Evolutionary conservation across 2,797 vertebrate genomes (phyloP), one percentile per base, ranked within the genome.

Genomic region (Miichthys miiuy): DNA sequence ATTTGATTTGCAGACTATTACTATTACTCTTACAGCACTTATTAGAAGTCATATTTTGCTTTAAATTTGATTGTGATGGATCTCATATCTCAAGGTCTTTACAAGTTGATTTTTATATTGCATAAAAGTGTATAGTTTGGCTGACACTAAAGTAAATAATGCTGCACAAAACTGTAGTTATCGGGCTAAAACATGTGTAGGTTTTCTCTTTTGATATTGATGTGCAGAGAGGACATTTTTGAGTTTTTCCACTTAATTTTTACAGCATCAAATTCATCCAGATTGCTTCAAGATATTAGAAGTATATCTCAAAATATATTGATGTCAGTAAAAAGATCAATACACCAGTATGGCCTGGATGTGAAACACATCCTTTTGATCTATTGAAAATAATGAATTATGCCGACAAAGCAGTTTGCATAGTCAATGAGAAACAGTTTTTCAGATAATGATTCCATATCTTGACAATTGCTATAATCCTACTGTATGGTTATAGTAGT

Each of bases 341-440:
- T 5, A 34, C 56, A 52, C 21, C 9, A 57, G 47, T 56, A 44
- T 62, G 50, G 25, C 56, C 50, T 42, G 16, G 27, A 20, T 47
- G 41, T 46, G 30, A 64, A 60, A 8, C 20, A 11, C 38, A 51
- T 17, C 10, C 38, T 71, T 25, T 47, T 51, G 51, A 65, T 51
- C 52, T 60, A 50, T 57, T 64, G 57, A 74, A 77, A 72, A 75
- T 66, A 27, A 73, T 25, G 55, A 71, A 70, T 58, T n/a, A 62
- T 68, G 66, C 71, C 65, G 68, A 16, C 61, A 56, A 77, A 80
- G 44, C 55, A 50, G 55, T 72, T 68, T 30, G 34, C 23, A 38
- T 27, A 34, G 44, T 76, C 62, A 62, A 4, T 64, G 55, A 34
- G 34, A 18, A 68, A 2, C 42, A 48, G 34, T 67, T 73, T 42